Evolutionary conservation across 2,888 invertebrate genomes (phyloP), one percentile per base, ranked within the genome.

Genomic region (Brenthis daphne): DNA sequence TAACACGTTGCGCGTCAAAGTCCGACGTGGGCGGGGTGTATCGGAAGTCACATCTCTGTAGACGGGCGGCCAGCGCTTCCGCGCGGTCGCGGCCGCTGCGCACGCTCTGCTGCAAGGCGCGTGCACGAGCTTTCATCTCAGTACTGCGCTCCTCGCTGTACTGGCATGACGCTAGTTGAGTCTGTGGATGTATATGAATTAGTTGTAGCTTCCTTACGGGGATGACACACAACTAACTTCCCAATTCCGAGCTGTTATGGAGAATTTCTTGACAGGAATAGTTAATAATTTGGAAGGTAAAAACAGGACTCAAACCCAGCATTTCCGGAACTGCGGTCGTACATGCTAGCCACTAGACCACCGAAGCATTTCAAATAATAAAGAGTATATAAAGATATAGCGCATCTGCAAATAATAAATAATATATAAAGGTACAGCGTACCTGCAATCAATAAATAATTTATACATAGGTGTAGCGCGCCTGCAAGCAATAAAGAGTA

Each of bases 11-110:
- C 1, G 91, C 87, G 79, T 96, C 94, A 81, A 97, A 98, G 86
- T 95, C 94, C 0, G 94, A 94, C 73, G 95, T 95, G 0, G 98
- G 98, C 85, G 97, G 96, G 37, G 91, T 85, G 88, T 98, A 99
- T 11, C 94, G 92, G 84, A 98, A 96, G 78, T 94, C 84, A 67
- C 94, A 90, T 64, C 94, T 89, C 66, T 94, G 94, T 82, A 94
- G 87, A 1, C 91, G 86, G 4, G 93, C 92, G 69, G 95, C 94
- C 72, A 96, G 93, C 13, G 86, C 84, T 69, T 95, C 95, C 2
- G 94, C 82, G 76, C 89, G 87, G 60, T 95, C 94, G 51, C 93
- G 91, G 2, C 94, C 82, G 3, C 79, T 80, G 43, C 94, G 92
- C 37, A 95, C 90, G 70, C 95, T 94, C 14, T 89, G 85, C n/a